Conservation (phyloP, 2,113 vertebrate species). For the Mohoua ochrocephala region DNA sequence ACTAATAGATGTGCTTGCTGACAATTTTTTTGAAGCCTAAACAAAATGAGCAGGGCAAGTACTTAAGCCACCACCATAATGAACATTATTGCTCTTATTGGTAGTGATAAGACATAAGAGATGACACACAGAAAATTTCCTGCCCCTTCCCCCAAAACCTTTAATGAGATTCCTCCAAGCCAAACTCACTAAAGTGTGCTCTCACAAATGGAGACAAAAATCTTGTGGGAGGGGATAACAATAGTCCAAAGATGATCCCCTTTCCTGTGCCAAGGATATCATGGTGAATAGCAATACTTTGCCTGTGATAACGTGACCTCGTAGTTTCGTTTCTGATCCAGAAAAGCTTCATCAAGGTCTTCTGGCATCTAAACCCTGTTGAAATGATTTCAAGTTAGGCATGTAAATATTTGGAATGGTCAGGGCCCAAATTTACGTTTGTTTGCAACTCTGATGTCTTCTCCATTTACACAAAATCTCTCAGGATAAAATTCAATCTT, state of each 20-base stretch:
- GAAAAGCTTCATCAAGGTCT: neutral
- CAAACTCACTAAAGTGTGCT: neutral
- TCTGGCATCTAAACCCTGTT: neutral
- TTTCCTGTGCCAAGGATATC: neutral
- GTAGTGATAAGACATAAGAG: neutral
- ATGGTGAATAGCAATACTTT: neutral
- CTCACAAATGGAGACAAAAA: neutral
- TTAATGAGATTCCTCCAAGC: neutral
- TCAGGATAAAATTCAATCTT: neutral
- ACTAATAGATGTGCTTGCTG: neutral
- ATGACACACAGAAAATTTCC: neutral
- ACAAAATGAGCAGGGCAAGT: neutral
- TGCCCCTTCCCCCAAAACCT: neutral
- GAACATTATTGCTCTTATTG: neutral
- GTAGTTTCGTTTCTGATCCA: neutral
- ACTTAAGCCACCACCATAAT: neutral
- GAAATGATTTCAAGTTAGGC: neutral
- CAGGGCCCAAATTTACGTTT: neutral
- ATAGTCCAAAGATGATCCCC: neutral
- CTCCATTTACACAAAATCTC: neutral
- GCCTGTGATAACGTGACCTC: neutral
- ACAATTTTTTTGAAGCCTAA: neutral
- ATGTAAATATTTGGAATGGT: neutral
- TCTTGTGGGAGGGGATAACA: neutral
- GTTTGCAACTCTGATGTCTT: neutral